Evolutionary conservation across 2,888 invertebrate species (phyloP).

Genomic region (Ophion slaviceki): DNA sequence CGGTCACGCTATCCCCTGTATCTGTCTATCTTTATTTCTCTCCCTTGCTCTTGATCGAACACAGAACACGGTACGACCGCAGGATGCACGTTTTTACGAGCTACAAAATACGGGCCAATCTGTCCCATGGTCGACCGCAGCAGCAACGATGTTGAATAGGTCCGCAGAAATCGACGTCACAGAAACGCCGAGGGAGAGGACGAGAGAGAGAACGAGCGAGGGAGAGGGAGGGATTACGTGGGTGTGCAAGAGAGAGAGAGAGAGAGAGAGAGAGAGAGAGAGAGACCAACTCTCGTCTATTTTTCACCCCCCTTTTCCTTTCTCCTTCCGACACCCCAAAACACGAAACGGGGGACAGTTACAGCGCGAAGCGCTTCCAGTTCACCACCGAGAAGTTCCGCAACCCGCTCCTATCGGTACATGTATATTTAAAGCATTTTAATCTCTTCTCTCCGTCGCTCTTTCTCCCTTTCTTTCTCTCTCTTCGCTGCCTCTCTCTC

Average conservation of each 20-base stretch:
- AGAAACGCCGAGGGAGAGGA: slow-evolving; percentile 18
- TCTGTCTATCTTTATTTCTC: background rate
- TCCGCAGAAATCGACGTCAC: slow-evolving; percentile 77
- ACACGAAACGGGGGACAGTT: slow-evolving; percentile 69
- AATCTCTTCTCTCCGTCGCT: slow-evolving; percentile 7
- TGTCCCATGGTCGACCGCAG: slow-evolving; percentile 78
- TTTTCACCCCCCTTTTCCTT: background rate
- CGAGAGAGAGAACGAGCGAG: slow-evolving; percentile 34
- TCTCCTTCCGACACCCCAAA: slow-evolving; percentile 44
- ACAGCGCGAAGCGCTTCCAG: slow-evolving; percentile 72
- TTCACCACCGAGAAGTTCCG: slow-evolving; percentile 51
- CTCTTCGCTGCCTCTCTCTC: background rate
- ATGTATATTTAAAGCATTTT: slow-evolving; percentile 35
- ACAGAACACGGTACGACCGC: slow-evolving; percentile 69
- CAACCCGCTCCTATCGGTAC: slow-evolving; percentile 27
- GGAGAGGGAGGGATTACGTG: slow-evolving; percentile 29
- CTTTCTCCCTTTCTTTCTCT: background rate
- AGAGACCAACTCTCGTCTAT: background rate
- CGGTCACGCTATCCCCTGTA: background rate
- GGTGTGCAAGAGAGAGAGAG: background rate
- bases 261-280: background rate
- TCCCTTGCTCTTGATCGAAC: slow-evolving; percentile 49
- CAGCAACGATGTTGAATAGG: slow-evolving; percentile 75
- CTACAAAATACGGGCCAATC: slow-evolving; percentile 81
- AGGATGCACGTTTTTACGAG: slow-evolving; percentile 77